Conservation (phyloP, 2,113 vertebrate species). For the Phaethornis superciliosus region DNA sequence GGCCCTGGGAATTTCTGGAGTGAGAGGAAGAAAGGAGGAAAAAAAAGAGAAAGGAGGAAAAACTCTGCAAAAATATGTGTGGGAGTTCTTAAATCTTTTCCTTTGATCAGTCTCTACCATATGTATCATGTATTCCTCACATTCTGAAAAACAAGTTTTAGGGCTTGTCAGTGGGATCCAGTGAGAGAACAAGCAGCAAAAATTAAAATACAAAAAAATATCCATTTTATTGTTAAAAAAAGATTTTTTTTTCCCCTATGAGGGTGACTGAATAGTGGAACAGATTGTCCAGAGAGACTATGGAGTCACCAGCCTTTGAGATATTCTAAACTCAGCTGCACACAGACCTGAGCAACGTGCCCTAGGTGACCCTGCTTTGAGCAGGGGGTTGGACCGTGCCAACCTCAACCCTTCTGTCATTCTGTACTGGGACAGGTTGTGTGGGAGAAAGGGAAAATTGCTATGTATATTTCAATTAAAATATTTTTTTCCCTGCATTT, state of each 20-base stretch:
- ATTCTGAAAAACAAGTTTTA: neutral
- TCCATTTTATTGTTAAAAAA: neutral
- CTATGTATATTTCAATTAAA: neutral
- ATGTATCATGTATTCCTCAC: neutral
- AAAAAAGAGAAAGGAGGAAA: neutral
- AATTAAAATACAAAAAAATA: neutral
- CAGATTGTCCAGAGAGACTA: neutral
- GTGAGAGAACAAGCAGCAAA: neutral
- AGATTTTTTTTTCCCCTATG: fast-evolving
- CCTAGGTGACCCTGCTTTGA: neutral
- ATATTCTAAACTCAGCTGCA: neutral
- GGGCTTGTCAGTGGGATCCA: neutral
- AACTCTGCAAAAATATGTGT: neutral
- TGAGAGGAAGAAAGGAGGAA: neutral
- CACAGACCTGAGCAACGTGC: neutral
- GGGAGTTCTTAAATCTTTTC: neutral
- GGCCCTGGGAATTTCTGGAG: neutral
- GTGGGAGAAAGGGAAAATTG: neutral
- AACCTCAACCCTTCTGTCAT: neutral
- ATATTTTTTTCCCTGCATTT: neutral
- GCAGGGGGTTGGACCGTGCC: neutral
- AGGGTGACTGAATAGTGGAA: neutral
- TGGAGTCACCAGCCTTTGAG: neutral
- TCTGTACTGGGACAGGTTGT: neutral
- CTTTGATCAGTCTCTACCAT: neutral